Conservation (phyloP, 2,888 invertebrate species). For the Melieria omissa region DNA sequence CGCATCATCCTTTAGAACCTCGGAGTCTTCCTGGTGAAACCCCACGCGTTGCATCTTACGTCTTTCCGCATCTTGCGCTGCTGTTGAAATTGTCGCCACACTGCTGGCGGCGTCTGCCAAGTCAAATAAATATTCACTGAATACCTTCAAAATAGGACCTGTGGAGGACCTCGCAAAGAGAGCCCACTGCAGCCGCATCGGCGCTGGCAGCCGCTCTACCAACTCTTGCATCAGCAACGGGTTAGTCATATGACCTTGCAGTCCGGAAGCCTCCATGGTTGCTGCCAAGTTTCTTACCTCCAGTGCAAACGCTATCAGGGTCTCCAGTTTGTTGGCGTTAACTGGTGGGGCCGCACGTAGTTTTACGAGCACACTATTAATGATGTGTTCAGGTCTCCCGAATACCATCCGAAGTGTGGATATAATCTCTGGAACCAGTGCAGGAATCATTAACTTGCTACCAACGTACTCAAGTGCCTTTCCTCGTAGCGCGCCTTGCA, state of each 20-base stretch:
- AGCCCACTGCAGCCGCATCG: too few relatives aligned
- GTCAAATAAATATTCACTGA: conserved; percentile 37
- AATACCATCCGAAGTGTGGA: conserved; percentile 19
- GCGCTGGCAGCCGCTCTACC: too few relatives aligned
- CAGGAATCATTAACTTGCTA: conserved; percentile 13
- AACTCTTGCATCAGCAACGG: too few relatives aligned
- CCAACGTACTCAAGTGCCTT: conserved; percentile 11
- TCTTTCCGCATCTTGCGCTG: conserved; percentile 13
- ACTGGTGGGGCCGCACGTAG: conserved; percentile 15
- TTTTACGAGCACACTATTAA: conserved; percentile 20
- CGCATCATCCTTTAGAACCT: not conserved
- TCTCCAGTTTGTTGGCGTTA: conserved; percentile 22
- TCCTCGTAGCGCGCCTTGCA: conserved; percentile 24
- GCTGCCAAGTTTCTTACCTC: conserved; percentile 18
- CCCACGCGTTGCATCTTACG: conserved; percentile 16
- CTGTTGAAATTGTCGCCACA: conserved; percentile 8
- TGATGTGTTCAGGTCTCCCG: conserved; percentile 21
- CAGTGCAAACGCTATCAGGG: conserved; percentile 24
- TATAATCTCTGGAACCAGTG: conserved; percentile 6
- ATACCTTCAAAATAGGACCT: conserved; percentile 22
- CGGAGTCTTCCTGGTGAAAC: too few relatives aligned
- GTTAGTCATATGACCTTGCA: conserved; percentile 5
- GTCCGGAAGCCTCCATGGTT: conserved; percentile 7
- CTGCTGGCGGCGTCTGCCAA: conserved; percentile 37
- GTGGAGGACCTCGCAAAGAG: too few relatives aligned